These are phyloP conservation scores for Potorous gilbertii DNA, from an alignment of 2,797 vertebrate genomes.

Conservation along the genomic window DNA sequence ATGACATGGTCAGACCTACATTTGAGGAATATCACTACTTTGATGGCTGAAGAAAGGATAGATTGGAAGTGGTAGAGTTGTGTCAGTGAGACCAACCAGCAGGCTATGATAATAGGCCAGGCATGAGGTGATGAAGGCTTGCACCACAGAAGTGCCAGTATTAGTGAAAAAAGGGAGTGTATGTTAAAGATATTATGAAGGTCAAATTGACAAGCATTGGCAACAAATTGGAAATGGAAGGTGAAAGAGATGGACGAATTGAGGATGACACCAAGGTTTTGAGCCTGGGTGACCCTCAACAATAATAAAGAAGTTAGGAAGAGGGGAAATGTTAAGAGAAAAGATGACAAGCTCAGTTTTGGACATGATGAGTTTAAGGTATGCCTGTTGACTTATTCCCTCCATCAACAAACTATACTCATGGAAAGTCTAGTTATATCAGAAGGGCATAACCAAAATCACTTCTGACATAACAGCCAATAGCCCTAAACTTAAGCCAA, in stretches of 20 bases:
- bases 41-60: background rate
- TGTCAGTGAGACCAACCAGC: background rate
- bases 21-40: no score
- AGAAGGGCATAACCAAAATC: conserved; percentile 23
- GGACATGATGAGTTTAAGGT: background rate
- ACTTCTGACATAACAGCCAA: background rate
- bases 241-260: background rate
- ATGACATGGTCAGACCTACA: background rate
- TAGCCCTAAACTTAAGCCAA: conserved; percentile 21
- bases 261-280: background rate
- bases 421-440: conserved; percentile 3
- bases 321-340: background rate
- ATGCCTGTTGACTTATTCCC: background rate
- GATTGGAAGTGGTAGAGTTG: background rate
- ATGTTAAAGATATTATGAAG: background rate
- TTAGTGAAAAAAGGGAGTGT: background rate
- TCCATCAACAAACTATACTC: conserved; percentile 41
- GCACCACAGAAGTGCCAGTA: background rate
- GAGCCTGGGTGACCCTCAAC: background rate
- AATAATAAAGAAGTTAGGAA: background rate
- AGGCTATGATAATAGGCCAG: background rate
- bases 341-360: background rate
- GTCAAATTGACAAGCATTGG: background rate
- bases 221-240: background rate
- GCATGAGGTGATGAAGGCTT: background rate